Base-by-base conservation (phyloP, 2,113 vertebrate species). In the Chloropsis hardwickii region DNA sequence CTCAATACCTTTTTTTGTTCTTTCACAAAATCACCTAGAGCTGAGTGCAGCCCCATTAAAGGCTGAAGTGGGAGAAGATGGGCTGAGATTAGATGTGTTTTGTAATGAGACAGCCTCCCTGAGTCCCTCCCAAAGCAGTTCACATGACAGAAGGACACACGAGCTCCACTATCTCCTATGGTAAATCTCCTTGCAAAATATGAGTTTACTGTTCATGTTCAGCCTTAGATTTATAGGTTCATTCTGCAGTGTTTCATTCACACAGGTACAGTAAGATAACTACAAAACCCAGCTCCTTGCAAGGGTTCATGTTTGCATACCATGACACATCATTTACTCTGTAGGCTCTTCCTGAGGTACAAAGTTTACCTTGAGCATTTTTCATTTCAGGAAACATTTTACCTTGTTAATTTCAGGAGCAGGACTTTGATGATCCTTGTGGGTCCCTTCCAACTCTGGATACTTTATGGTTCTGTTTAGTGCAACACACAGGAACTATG, bases 41-140 rank as follows among this genome's bases (percentile, higher is more conserved):
- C 14, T 48, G 62, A 90, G 45, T 48, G 45, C 12, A 82, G 47
- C 14, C 23, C 28, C 22, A 35, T 11, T 14, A 51, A 35, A 39
- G 60, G 50, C 47, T 66, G 77, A 81, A 56, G 27, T 5, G 3
- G 31, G 25, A 85, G 44, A 84, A 62, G 45, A 28, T 69, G 51
- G 40, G 29, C 76, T 54, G 51, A 66, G 42, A 73, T 50, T 31
- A 42, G 45, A 50, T 28, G 2, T 9, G 9, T 28, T 88, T 44
- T 62, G 35, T 67, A 58, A 18, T 9, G 9, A 61, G 42, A 44
- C 62, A 92, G 39, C 18, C 54, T 29, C 24, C 24, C 35, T 2
- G 2, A 33, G 29, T 22, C 9, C 12, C 8, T 72, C 14, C 23
- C 0, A 0, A 50, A 47, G 29, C 31, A 1, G 0, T 65, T 81